phyloP scores from a whole-genome alignment of 2,888 invertebrate genomes.

The Julus scandinavius region DNA sequence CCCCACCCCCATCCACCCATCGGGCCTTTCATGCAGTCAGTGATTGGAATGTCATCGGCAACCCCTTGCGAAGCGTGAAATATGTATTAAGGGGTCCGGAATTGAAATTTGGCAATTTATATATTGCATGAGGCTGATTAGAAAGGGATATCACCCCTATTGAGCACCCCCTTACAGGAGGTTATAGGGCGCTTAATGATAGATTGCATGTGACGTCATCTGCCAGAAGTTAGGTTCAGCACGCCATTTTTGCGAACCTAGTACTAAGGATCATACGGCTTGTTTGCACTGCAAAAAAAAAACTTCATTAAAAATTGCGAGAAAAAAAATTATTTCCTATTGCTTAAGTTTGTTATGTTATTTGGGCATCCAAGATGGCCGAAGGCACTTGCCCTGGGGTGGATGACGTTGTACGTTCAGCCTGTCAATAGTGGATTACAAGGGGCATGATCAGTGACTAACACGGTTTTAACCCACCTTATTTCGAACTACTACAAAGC shows the following conservation, averaged over 20 bases:
- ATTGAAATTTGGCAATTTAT: constrained; percentile 33
- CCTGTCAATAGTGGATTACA: neutral
- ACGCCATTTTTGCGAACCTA: neutral
- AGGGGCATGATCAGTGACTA: neutral
- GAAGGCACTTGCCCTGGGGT: neutral
- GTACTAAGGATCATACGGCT: neutral
- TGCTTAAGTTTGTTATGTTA: neutral
- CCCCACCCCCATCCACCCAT: neutral
- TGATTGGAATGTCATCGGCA: constrained; percentile 33
- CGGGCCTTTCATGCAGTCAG: neutral
- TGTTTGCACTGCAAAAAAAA: too few species aligned
- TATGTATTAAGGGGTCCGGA: constrained; percentile 8
- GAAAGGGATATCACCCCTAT: neutral
- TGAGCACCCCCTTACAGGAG: neutral
- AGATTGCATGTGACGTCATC: neutral
- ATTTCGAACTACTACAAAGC: neutral
- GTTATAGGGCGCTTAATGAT: neutral
- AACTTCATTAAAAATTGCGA: too few species aligned
- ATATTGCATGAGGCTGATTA: neutral
- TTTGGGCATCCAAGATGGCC: neutral
- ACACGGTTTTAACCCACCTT: neutral
- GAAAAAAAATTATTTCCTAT: too few species aligned
- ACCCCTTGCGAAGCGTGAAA: constrained; percentile 13
- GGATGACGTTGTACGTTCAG: neutral
- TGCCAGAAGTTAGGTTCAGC: neutral